Evolutionary conservation across 2,888 invertebrate species (phyloP), one percentile per base, ranked within the genome.

Genomic region (Dryobota labecula): DNA sequence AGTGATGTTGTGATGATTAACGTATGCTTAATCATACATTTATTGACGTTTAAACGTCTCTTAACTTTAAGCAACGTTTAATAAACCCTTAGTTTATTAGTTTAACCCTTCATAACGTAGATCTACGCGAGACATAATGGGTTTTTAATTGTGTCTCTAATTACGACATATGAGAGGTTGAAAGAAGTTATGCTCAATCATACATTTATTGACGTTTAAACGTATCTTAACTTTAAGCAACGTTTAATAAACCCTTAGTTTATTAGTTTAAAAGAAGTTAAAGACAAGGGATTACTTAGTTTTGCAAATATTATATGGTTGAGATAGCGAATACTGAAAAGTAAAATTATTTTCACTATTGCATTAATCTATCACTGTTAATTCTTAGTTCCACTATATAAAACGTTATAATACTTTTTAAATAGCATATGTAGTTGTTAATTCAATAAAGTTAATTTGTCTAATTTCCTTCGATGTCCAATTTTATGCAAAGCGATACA

Each of bases 401-500:
- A 30, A 6, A 11, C 20, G 20, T 30, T 20, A 54, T 30, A 54
- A 9, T 27, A 53, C 9, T 30, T 41, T 64, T 41, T 11, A n/a
- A 41, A 15, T 51, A 27, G 11, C 41, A 4, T 24, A 2, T 30
- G 2, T 2, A 24, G 2, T 41, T 38, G 4, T 64, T 41, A 8
- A 27, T n/a, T 27, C 13, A n/a, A 54, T 9, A 18, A 41, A n/a
- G 13, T 20, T 9, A 5, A 45, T 33, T 41, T 27, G 20, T 13
- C 18, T 33, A 47, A 47, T 47, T 33, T n/a, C 8, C 18, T 18
- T 33, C n/a, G 24, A 73, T n/a, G 20, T 7, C 11, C 20, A 20
- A n/a, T 63, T 49, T 49, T 49, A 64, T 36, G 24, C 45, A 58
- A 57, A 64, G 43, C 56, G 6, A 38, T 49, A 64, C 56, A 51